Evolutionary conservation across 2,888 invertebrate species (phyloP).

Genomic region (Mythimna loreyi): DNA sequence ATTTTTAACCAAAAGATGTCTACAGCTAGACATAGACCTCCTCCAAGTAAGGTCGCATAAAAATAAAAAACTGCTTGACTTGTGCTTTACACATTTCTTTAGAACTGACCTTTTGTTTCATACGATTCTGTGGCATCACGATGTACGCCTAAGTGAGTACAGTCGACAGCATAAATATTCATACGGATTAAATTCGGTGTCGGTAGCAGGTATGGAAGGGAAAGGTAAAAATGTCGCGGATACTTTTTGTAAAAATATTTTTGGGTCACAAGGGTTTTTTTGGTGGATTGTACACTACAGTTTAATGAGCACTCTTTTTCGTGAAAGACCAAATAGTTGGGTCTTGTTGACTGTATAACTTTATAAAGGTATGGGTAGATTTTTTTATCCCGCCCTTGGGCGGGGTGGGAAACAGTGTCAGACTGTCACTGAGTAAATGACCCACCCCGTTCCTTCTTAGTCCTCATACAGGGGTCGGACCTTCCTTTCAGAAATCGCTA

Average conservation of each 20-base stretch:
- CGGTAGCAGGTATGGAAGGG: slow-evolving; percentile 28
- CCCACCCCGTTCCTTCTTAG: no score
- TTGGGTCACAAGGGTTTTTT: slow-evolving; percentile 9
- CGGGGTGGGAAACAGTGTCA: no score
- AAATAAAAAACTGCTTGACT: background rate
- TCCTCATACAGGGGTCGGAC: no score
- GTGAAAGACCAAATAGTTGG: background rate
- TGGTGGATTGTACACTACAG: slow-evolving; percentile 3
- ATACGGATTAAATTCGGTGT: slow-evolving; percentile 51
- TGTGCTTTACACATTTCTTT: background rate
- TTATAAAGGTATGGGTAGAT: background rate
- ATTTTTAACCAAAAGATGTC: no score
- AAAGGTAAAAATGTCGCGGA: slow-evolving; percentile 31
- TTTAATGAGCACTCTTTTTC: slow-evolving; percentile 1
- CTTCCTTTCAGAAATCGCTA: no score
- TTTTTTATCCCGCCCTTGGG: no score
- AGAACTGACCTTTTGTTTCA: slow-evolving; percentile 1
- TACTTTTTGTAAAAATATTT: slow-evolving; percentile 27
- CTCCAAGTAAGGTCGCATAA: no score
- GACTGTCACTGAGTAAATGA: no score
- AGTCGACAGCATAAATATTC: slow-evolving; percentile 57
- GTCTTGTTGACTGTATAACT: background rate
- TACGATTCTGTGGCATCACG: background rate
- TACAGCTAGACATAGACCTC: no score
- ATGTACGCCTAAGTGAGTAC: slow-evolving; percentile 35